A percentile compares a stretch with the other conserved stretches of the same genome.
These are phyloP conservation scores for Drosophila ironensis DNA, from an alignment of 1,140 invertebrate species.

Conservation along the genomic window DNA sequence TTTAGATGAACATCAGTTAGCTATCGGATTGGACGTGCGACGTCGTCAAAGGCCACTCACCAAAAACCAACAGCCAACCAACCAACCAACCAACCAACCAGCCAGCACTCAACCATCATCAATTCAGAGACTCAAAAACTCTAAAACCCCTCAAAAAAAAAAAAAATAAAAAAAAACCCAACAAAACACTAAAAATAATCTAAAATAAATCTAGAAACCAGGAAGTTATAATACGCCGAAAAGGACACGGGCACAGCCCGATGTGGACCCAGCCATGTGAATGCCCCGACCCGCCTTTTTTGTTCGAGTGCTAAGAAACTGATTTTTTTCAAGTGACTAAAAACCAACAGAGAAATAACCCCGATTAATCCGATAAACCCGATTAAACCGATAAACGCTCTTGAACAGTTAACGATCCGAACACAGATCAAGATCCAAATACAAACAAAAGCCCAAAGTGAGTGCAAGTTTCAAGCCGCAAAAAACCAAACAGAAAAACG, in stretches of 20 bases:
- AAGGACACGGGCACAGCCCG: background rate
- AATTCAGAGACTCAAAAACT: background rate
- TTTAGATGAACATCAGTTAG: conserved; percentile 82
- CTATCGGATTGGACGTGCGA: conserved; percentile 81
- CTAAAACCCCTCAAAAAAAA: background rate
- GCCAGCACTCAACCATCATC: background rate
- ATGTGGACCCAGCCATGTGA: conserved; percentile 21
- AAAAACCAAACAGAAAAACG: too few relatives aligned
- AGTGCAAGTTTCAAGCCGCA: background rate
- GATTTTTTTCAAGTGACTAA: conserved; percentile 15
- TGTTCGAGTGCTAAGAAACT: conserved; percentile 55
- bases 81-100: background rate
- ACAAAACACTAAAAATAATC: background rate
- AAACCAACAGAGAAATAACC: background rate
- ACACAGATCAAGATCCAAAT: too few relatives aligned
- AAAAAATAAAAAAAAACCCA: background rate
- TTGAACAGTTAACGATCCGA: too few relatives aligned
- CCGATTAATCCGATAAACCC: background rate
- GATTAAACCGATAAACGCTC: background rate
- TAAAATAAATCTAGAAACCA: background rate
- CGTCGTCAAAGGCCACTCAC: conserved; percentile 22
- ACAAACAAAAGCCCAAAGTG: background rate
- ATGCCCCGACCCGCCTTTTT: conserved; percentile 22
- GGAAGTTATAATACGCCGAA: background rate
- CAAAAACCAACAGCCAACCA: conserved; percentile 11